A percentile compares a stretch with the other conserved stretches of the same genome.
These are phyloP conservation scores for Drosophila differens DNA, from an alignment of 2,888 invertebrate genomes.

Conservation along the genomic window DNA sequence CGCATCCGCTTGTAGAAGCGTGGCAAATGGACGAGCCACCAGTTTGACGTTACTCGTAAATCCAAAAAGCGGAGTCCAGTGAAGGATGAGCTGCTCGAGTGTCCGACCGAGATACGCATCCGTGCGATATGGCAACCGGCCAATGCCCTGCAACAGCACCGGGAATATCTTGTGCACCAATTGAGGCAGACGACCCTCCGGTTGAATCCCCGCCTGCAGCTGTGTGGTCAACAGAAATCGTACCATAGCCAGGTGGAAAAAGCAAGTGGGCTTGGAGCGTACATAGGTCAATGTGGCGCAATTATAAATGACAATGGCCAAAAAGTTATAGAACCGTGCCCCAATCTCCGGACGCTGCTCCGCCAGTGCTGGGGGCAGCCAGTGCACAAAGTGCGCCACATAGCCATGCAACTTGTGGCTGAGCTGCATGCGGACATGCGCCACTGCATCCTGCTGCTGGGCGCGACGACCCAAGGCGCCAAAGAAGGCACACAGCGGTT, in stretches of 20 bases:
- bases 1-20: conserved; percentile 77
- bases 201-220: conserved; percentile 86
- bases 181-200: conserved; percentile 84
- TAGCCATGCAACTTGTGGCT: conserved; percentile 83
- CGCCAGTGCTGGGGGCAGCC: conserved; percentile 62
- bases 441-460: conserved; percentile 45
- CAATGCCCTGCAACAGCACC: conserved; percentile 86
- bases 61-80: conserved; percentile 85
- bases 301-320: conserved; percentile 84
- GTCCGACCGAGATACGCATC: conserved; percentile 86
- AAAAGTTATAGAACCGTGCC: conserved; percentile 83
- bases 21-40: conserved; percentile 82
- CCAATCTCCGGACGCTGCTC: conserved; percentile 74
- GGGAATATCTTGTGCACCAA: conserved; percentile 86
- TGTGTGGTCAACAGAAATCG: conserved; percentile 86
- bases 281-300: conserved; percentile 83
- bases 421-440: conserved; percentile 71
- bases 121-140: conserved; percentile 85
- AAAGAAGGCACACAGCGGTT: conserved; percentile 83
- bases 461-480: conserved; percentile 79
- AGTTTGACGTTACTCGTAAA: conserved; percentile 77
- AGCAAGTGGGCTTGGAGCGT: conserved; percentile 84
- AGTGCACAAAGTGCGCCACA: conserved; percentile 83
- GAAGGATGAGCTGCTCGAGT: conserved; percentile 86
- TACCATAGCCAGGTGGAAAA: conserved; percentile 86